Evolutionary conservation across 1,140 invertebrate species (phyloP), one percentile per base, ranked within the genome.

Genomic region (Drosophila grimshawi): DNA sequence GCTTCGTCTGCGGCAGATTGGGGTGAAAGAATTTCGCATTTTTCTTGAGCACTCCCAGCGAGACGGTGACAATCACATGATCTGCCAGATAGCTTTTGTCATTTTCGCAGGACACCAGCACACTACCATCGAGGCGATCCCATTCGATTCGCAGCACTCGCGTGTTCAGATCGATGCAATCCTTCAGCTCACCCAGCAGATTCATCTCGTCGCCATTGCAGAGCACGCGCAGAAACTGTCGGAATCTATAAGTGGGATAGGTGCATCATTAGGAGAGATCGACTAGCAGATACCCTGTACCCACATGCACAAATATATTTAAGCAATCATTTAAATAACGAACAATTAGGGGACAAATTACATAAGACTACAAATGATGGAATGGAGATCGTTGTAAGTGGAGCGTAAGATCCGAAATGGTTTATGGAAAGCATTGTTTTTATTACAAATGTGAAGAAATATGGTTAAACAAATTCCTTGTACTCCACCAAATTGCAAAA

Each of bases 1-100:
- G 81, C 92, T 96, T 96, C 8, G 93, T 81, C 3, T 81, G 35
- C 0, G 95, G 94, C 45, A 96, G 78, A n/a, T 91, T 66, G 0
- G 95, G 95, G 7, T 85, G 92, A 82, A 96, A 96, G 1, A 91
- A 30, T 1, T 30, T 61, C 2, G 61, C 11, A 7, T 95, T 53
- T 92, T 92, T 93, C 91, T 96, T 96, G n/a, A 97, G 89, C 7
- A 96, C 95, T 8, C 95, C 96, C 33, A 97, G 69, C 1, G 96
- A 95, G 0, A 95, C 91, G 5, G 96, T 96, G 3, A 95, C 92
- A 49, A 97, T 94, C 0, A 95, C 94, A 90, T 95, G 94, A 77
- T 95, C 95, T 7, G 94, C 94, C 4, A 85, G 60, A 75, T 94
- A 95, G 6, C 81, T 53, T 5, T 93, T 93, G 3, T 94, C 94